Conservation (phyloP, 2,888 invertebrate genomes). For the Yponomeuta malinellus region DNA sequence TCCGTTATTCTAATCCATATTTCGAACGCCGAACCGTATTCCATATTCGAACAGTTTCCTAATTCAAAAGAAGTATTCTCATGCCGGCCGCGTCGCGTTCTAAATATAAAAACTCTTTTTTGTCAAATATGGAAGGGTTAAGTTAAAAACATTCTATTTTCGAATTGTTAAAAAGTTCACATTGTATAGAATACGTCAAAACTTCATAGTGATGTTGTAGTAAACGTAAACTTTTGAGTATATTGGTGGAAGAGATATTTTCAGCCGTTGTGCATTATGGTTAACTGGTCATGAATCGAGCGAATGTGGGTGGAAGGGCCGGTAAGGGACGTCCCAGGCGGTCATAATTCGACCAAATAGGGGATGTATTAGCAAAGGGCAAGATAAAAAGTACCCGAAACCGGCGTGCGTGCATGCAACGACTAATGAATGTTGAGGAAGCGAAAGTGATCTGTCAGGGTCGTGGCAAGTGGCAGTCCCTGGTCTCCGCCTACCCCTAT, state of each 20-base stretch:
- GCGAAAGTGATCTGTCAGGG: too few species aligned
- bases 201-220: slow-evolving; percentile 47
- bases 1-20: slow-evolving; percentile 55
- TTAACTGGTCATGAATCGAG: too few species aligned
- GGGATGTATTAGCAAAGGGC: too few species aligned
- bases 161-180: slow-evolving; percentile 73
- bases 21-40: slow-evolving; percentile 42
- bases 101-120: slow-evolving; percentile 71
- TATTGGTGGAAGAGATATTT: not conserved
- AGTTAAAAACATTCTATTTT: slow-evolving; percentile 76
- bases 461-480: too few species aligned
- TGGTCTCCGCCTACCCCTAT: too few species aligned
- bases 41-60: slow-evolving; percentile 62
- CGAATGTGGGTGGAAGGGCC: too few species aligned
- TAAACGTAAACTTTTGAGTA: not conserved
- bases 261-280: too few species aligned
- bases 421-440: too few species aligned
- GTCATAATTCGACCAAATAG: too few species aligned
- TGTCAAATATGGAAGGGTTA: slow-evolving; percentile 76
- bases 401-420: too few species aligned
- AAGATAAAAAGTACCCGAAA: too few species aligned
- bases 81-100: slow-evolving; percentile 66
- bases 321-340: too few species aligned
- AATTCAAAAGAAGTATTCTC: slow-evolving; percentile 69
- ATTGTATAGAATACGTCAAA: slow-evolving; percentile 75